Evolutionary conservation across 2,113 vertebrate species (phyloP).

Genomic region (Phalacrocorax aristotelis): DNA sequence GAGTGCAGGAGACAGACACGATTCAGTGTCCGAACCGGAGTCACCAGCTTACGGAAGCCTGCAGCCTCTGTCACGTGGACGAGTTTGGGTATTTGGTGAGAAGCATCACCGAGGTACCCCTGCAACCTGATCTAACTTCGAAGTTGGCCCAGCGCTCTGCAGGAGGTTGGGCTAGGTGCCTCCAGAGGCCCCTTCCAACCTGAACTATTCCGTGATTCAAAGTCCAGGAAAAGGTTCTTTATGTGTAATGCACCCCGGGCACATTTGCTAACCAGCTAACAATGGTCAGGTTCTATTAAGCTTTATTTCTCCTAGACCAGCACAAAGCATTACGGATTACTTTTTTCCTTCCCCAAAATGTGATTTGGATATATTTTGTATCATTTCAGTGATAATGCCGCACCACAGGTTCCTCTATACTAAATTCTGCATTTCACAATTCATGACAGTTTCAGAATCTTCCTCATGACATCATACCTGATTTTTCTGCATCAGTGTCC

Average conservation of each 20-base stretch:
- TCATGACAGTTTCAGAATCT: background rate
- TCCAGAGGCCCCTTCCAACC: background rate
- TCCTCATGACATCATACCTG: conserved; percentile 70
- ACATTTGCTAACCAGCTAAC: background rate
- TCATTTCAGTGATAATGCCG: background rate
- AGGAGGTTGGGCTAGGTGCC: background rate
- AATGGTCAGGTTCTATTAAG: background rate
- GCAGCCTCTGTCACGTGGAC: background rate
- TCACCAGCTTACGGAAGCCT: rapidly evolving
- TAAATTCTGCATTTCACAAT: background rate
- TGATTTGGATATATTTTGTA: background rate
- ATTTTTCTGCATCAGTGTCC: conserved; percentile 90
- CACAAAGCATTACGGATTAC: background rate
- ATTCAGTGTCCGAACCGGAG: background rate
- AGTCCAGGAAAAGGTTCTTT: background rate
- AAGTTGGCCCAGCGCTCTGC: background rate
- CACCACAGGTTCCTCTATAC: rapidly evolving
- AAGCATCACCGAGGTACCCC: background rate
- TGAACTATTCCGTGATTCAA: background rate
- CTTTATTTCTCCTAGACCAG: background rate
- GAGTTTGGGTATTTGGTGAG: background rate
- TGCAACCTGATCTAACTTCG: background rate
- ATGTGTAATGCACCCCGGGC: background rate
- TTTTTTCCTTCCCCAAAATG: background rate
- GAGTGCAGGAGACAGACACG: background rate